A percentile compares a stretch with the other conserved stretches of the same genome.
These are phyloP conservation scores for Enteromius afrohamiltoni DNA, from an alignment of 2,797 vertebrate species.

Conservation along the genomic window DNA sequence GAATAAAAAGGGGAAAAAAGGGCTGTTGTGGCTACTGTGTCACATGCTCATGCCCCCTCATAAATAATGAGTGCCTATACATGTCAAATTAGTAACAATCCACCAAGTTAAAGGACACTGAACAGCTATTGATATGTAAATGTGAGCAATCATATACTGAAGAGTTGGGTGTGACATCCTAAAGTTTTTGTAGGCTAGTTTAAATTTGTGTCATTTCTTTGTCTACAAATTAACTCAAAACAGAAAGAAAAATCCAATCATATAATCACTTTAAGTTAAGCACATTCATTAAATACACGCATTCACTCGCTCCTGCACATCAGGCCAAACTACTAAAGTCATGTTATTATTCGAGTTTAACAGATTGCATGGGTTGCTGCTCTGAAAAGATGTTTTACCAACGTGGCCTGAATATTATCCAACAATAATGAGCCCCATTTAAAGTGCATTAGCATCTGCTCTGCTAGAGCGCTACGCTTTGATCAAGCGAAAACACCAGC, in stretches of 20 bases:
- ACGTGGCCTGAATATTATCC: slow-evolving; percentile 26
- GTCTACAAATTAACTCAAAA: too few relatives aligned
- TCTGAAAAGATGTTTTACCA: slow-evolving; percentile 30
- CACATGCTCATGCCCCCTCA: too few relatives aligned
- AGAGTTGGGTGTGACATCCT: not conserved
- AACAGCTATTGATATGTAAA: not conserved
- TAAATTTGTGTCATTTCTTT: not conserved
- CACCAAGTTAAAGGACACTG: not conserved
- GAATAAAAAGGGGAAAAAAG: too few relatives aligned
- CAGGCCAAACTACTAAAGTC: not conserved
- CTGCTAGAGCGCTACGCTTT: not conserved
- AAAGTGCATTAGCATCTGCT: slow-evolving; percentile 38
- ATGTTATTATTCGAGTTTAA: not conserved
- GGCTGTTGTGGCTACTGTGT: too few relatives aligned
- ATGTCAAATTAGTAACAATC: not conserved
- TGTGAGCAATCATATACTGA: not conserved
- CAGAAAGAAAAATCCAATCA: not conserved
- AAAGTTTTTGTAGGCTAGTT: not conserved
- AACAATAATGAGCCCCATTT: slow-evolving; percentile 17
- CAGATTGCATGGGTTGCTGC: not conserved
- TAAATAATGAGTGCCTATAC: too few relatives aligned
- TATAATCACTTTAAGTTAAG: not conserved
- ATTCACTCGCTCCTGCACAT: not conserved
- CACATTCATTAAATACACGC: not conserved
- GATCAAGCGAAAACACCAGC: slow-evolving; percentile 18